A percentile compares a stretch with the other conserved stretches of the same genome.
These are phyloP conservation scores for Platygyra sinensis DNA, from an alignment of 64 coral and sea anemone species.

Conservation along the genomic window DNA sequence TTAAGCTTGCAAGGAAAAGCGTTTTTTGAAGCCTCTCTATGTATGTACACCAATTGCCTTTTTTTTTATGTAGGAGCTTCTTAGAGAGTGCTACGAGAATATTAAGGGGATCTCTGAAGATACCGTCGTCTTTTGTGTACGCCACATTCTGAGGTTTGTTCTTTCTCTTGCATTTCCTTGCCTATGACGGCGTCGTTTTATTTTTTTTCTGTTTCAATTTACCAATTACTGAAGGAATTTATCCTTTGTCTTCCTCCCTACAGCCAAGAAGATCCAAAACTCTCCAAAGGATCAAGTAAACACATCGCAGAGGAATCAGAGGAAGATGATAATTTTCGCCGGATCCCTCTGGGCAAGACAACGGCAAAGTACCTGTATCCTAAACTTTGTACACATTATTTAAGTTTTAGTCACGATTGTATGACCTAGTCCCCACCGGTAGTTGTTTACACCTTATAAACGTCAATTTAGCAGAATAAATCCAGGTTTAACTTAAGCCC, in stretches of 20 bases:
- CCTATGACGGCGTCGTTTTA: too few species aligned
- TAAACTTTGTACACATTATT: background rate
- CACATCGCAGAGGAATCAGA: background rate
- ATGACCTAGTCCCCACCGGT: too few species aligned
- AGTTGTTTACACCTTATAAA: too few species aligned
- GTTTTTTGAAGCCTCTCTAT: too few species aligned
- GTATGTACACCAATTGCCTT: background rate
- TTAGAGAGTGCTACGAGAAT: conserved; percentile 47
- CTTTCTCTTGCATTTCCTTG: background rate
- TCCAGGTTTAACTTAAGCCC: too few species aligned
- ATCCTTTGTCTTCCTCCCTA: background rate
- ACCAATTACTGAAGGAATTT: background rate
- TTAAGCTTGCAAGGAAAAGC: too few species aligned
- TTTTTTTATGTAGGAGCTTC: conserved; percentile 39
- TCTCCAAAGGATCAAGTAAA: background rate
- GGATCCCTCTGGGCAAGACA: conserved; percentile 14
- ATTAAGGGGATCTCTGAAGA: conserved; percentile 78
- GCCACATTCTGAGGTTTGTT: conserved; percentile 49
- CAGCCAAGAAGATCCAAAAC: background rate
- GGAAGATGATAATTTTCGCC: background rate
- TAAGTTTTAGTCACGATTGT: too few species aligned
- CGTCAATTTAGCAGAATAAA: too few species aligned
- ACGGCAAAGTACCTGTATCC: conserved; percentile 28
- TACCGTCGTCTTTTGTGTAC: conserved; percentile 45
- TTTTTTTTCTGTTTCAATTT: background rate